Conservation (phyloP, 2,113 vertebrate genomes). For the Aegithalos caudatus region DNA sequence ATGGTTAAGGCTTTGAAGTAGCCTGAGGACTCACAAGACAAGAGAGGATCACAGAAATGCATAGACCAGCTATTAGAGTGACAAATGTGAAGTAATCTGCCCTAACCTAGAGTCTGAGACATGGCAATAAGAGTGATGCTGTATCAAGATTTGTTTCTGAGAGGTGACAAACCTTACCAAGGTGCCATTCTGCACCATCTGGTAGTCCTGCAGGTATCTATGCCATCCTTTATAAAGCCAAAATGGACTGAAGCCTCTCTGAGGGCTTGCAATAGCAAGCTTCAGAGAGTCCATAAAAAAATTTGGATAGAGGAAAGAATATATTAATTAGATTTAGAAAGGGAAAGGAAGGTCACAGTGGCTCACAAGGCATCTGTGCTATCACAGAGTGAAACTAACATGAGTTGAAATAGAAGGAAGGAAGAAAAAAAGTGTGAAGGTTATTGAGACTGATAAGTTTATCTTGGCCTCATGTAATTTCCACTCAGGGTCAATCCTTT, state of each 20-base stretch:
- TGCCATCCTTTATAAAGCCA: not conserved
- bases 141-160: not conserved
- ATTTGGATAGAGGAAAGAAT: not conserved
- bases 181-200: not conserved
- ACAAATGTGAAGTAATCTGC: not conserved
- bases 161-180: not conserved
- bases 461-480: constrained; percentile 16
- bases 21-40: not conserved
- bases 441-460: constrained; percentile 58
- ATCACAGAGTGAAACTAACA: not conserved
- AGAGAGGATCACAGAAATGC: not conserved
- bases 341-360: constrained; percentile 21
- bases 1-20: not conserved
- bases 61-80: not conserved
- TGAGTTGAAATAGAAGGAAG: constrained; percentile 44
- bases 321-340: not conserved
- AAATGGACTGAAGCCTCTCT: not conserved
- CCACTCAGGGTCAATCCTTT: constrained; percentile 57
- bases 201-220: not conserved
- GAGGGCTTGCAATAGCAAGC: not conserved
- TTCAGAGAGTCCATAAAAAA: not conserved
- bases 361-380: constrained; percentile 22
- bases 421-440: constrained; percentile 54
- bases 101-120: not conserved
- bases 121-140: not conserved